Percentiles rank a stretch among this genome's conserved stretches.
Evolutionary conservation across 2,113 vertebrate genomes (phyloP).

Genomic region (Myotis lucifugus): DNA sequence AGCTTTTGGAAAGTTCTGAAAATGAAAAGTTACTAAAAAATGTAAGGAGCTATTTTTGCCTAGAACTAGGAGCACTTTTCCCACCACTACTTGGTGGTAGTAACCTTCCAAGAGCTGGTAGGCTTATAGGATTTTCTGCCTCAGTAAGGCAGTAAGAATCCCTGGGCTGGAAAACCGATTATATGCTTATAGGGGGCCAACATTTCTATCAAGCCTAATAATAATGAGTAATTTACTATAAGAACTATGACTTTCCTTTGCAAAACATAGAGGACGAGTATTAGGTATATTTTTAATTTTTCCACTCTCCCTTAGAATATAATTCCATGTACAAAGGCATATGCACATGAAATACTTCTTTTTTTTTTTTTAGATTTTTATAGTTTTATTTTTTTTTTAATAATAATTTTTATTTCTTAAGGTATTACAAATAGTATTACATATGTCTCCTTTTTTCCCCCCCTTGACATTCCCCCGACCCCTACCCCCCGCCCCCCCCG

Average conservation of each 20-base stretch:
- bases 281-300: constrained; percentile 38
- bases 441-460: too few species aligned
- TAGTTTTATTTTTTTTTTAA: too few species aligned
- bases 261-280: constrained; percentile 16
- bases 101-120: not conserved
- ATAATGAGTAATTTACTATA: constrained; percentile 45
- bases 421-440: too few species aligned
- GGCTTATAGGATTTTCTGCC: constrained; percentile 33
- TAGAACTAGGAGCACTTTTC: not conserved
- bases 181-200: constrained; percentile 41
- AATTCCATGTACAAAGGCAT: not conserved
- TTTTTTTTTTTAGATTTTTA: too few species aligned
- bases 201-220: constrained; percentile 43
- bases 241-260: constrained; percentile 53
- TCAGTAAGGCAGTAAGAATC: constrained; percentile 19
- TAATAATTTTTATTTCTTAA: too few species aligned
- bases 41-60: not conserved
- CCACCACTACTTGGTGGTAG: not conserved
- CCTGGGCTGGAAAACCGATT: constrained; percentile 50
- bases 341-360: not conserved
- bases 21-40: not conserved
- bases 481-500: too few species aligned
- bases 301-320: not conserved
- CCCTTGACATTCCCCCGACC: too few species aligned
- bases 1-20: constrained; percentile 34